Conservation (phyloP, 2,797 vertebrate species). For the Myotis daubentonii region DNA sequence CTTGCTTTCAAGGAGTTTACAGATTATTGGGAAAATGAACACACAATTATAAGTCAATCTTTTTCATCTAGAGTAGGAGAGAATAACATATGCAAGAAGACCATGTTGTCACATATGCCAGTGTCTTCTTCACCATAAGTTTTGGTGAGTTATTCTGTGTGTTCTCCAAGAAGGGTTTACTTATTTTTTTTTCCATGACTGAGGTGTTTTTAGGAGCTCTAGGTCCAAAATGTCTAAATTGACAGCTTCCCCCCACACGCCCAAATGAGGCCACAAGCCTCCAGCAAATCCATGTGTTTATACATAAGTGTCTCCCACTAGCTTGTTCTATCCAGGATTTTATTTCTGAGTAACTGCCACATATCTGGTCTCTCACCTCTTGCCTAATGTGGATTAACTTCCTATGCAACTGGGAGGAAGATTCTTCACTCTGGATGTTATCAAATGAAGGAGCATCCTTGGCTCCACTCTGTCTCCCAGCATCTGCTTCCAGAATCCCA, state of each 20-base stretch:
- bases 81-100: not conserved
- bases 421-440: not conserved
- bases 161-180: not conserved
- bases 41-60: not conserved
- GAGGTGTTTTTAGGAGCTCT: not conserved
- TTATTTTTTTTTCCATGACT: not conserved
- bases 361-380: not conserved
- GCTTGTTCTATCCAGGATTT: not conserved
- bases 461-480: not conserved
- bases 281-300: not conserved
- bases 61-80: not conserved
- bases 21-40: not conserved
- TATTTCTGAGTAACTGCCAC: not conserved
- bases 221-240: not conserved
- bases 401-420: not conserved
- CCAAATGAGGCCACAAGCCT: not conserved
- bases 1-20: not conserved
- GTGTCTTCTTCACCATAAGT: not conserved
- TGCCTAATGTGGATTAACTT: not conserved
- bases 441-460: not conserved
- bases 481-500: not conserved
- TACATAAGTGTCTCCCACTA: not conserved
- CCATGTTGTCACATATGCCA: not conserved
- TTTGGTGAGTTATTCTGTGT: not conserved
- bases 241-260: not conserved